Evolutionary conservation across 2,113 vertebrate genomes (phyloP), one percentile per base, ranked within the genome.

Genomic region (Mus spicilegus): DNA sequence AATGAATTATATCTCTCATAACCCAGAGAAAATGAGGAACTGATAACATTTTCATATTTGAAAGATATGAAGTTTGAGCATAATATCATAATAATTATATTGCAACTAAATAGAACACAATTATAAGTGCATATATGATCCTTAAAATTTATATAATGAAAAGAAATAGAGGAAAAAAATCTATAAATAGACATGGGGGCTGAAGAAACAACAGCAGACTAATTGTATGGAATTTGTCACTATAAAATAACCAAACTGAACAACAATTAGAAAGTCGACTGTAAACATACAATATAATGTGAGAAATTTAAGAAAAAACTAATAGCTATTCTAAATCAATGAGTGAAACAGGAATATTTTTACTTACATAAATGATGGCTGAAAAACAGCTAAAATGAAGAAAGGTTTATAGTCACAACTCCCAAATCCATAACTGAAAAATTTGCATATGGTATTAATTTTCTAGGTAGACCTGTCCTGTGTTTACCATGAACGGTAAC

Each of bases 21-120:
- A 0, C 54, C 10, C n/a, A 86, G 39, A 16, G 4, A 42, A 10
- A 36, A 14, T 13, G 39, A 46, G 1, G 11, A 36, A n/a, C 28
- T 39, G 1, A 51, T 2, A 4, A 81, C 30, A 3, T 2, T 0
- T 3, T 67, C 65, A 86, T 4, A 11, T 8, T 28, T 36, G 5
- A 11, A 11, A 86, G 30, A 49, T 54, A n/a, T 6, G 70, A 33
- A 80, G 5, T 77, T 42, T 93, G 42, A 69, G 30, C 0, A 51
- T 36, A 6, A 30, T 5, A 33, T 24, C 58, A 28, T 78, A 39
- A 65, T 14, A 73, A 26, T 49, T 63, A 46, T 20, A 16, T 1
- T 72, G 30, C 63, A 5, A 58, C 1, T 13, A 81, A 81, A n/a
- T 42, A 26, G 54, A 75, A 14, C 4, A 65, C 94, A 78, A 67